Base-by-base conservation (phyloP, 2,113 vertebrate species). In the Lampris incognitus region DNA sequence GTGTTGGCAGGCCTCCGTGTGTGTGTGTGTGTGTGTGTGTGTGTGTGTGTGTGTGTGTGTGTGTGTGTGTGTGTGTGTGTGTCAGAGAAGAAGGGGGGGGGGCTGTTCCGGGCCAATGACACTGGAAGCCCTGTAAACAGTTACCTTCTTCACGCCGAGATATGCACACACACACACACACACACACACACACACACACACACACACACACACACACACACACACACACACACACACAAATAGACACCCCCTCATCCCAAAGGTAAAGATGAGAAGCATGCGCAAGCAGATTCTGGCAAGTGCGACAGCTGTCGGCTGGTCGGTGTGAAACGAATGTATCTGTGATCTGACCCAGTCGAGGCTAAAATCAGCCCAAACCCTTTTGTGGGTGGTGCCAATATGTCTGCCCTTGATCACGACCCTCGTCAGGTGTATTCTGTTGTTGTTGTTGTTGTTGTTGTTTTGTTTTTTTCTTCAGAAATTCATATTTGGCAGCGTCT, bases 1-100 rank as follows among this genome's bases (percentile, higher is more conserved):
- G 78, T 80, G 66, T 86, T 66, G 72, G 81, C 64, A 65, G 77
- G 72, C 80, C 84, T 61, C 54, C 69, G 24, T 59, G 60, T 50
- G 58, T 70, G 41, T 73, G 44, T 64, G 66, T 69, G 73, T 65
- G 68, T 66, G 44, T 55, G 72, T 39, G 66, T 50, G 77, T 48
- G 76, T 54, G 44, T 58, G 54, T 51, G 13, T 79, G n/a, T 69
- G 50, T 80, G 59, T 72, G n/a, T 10, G 7, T n/a, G 51, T 54
- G 51, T 54, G 10, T n/a, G 10, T 63, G 65, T 55, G 11, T 49
- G 11, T 67, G 52, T 66, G 36, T 55, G 58, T 37, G 60, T 46
- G 40, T 9, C 36, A 50, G 64, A 74, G 40, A 68, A 80, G 11
- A 40, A 24, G 24, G 24, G 24, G 24, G 24, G 24, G 24, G 24